Evolutionary conservation across 2,113 vertebrate genomes (phyloP).

Genomic region (Melanerpes aurifrons): DNA sequence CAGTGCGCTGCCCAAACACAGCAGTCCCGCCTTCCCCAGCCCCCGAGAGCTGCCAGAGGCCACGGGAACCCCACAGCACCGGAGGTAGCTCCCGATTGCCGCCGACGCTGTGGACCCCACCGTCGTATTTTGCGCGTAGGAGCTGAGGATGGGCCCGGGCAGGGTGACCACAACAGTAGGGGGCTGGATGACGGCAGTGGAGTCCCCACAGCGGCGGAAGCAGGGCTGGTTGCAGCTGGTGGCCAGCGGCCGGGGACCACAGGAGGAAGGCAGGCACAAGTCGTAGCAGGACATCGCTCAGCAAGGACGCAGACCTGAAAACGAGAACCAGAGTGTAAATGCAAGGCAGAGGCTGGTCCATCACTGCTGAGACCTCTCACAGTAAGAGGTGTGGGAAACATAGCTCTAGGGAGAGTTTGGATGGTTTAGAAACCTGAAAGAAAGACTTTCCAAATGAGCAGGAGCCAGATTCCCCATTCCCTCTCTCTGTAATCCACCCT

Average conservation of each 20-base stretch:
- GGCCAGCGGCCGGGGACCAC: not conserved
- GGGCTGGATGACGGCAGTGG: constrained; percentile 20
- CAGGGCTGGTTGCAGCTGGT: constrained; percentile 61
- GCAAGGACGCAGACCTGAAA: constrained; percentile 28
- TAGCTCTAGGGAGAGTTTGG: not conserved
- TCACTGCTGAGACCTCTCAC: not conserved
- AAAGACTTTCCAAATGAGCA: not conserved
- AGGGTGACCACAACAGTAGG: constrained; percentile 29
- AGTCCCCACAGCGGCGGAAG: constrained; percentile 33
- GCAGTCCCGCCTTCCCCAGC: not conserved
- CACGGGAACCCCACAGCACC: constrained; percentile 21
- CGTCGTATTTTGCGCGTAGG: not conserved
- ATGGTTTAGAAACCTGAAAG: not conserved
- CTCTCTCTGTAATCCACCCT: accelerated
- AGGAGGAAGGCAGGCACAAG: constrained; percentile 50
- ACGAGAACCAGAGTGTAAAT: not conserved
- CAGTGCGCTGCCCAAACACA: constrained; percentile 12
- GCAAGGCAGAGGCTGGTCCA: not conserved
- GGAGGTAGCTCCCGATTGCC: not conserved
- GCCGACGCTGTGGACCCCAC: constrained; percentile 40
- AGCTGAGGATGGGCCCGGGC: constrained; percentile 61
- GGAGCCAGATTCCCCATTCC: not conserved
- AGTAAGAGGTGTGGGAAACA: not conserved
- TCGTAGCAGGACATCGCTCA: constrained; percentile 45
- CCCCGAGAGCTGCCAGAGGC: not conserved